These are phyloP conservation scores for Cynopterus sphinx DNA, from an alignment of 2,797 vertebrate species.

Conservation along the genomic window DNA sequence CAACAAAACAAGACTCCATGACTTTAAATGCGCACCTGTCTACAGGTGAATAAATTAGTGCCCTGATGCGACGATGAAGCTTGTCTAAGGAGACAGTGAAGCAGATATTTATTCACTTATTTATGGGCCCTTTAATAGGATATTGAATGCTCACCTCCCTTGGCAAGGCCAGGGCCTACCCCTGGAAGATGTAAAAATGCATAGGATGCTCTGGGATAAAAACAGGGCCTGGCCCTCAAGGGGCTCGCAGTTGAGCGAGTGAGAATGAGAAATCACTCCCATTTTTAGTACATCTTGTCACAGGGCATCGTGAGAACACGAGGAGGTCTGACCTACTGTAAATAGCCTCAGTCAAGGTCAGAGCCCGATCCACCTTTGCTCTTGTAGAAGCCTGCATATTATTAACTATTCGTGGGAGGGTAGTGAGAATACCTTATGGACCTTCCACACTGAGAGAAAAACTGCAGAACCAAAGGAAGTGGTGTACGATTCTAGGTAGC, in stretches of 20 bases:
- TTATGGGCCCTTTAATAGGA: background rate
- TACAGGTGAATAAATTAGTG: background rate
- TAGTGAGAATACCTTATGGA: background rate
- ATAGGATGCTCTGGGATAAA: background rate
- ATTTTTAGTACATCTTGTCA: background rate
- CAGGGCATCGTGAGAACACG: background rate
- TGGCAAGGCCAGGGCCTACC: background rate
- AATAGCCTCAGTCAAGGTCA: background rate
- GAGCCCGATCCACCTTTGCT: background rate
- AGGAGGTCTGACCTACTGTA: background rate
- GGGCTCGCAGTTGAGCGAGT: background rate
- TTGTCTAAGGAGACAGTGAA: background rate
- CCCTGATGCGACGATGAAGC: too few species aligned
- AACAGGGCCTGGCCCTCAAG: background rate
- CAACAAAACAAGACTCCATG: background rate
- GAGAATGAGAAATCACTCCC: background rate
- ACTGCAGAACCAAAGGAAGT: background rate
- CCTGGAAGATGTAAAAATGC: background rate
- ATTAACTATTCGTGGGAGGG: background rate
- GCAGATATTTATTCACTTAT: background rate
- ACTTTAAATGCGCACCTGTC: background rate
- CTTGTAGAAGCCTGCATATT: background rate
- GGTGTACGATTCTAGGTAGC: background rate
- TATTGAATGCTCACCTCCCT: background rate
- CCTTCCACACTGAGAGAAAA: background rate